Evolutionary conservation across 2,113 vertebrate species (phyloP).

Genomic region (Nymphicus hollandicus): DNA sequence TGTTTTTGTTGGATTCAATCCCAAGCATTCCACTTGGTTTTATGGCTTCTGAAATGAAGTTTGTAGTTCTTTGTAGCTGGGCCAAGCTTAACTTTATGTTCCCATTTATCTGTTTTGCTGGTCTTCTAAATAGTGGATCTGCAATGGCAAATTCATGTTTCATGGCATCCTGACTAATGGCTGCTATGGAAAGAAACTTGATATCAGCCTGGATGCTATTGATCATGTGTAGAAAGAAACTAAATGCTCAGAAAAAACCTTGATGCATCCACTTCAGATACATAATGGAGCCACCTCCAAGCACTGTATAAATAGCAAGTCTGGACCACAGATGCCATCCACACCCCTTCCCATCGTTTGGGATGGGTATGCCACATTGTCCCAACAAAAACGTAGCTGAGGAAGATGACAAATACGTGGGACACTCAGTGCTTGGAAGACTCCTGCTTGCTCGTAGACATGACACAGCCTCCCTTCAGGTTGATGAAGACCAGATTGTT

Average conservation of each 20-base stretch:
- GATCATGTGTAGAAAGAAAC: not conserved
- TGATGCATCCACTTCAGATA: not conserved
- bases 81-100: conserved; percentile 43
- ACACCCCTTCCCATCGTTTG: not conserved
- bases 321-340: not conserved
- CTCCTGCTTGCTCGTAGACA: not conserved
- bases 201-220: not conserved
- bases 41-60: conserved; percentile 51
- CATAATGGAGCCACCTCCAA: not conserved
- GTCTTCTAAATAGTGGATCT: conserved; percentile 23
- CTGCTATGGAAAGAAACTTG: not conserved
- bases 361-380: not conserved
- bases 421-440: not conserved
- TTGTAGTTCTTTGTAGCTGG: not conserved
- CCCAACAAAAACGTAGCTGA: not conserved
- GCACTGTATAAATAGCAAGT: not conserved
- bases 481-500: not conserved
- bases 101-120: conserved; percentile 43
- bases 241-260: not conserved
- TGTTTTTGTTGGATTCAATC: conserved; percentile 25
- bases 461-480: not conserved
- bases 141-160: not conserved
- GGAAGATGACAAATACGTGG: not conserved
- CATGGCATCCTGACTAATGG: not conserved
- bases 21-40: conserved; percentile 48